Evolutionary conservation across 1,140 invertebrate genomes (phyloP).

Genomic region (Drosophila persimilis): DNA sequence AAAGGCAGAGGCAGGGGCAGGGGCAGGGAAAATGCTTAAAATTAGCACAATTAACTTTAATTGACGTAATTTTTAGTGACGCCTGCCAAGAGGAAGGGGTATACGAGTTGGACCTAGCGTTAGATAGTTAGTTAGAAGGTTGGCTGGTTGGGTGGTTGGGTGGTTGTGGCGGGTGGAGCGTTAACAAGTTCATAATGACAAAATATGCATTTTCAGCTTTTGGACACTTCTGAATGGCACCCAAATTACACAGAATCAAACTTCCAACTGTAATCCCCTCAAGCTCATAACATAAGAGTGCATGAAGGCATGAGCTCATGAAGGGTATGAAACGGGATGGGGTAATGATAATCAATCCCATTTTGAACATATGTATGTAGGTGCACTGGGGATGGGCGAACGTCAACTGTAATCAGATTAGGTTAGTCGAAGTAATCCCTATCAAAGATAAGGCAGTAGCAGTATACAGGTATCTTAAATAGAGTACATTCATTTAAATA

Average conservation of each 20-base stretch:
- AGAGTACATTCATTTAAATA: too few species aligned
- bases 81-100: conserved; percentile 2
- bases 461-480: too few species aligned
- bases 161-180: conserved; percentile 25
- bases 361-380: too few species aligned
- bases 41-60: conserved; percentile 79
- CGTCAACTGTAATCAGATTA: too few species aligned
- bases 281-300: not conserved
- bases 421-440: too few species aligned
- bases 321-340: not conserved
- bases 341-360: too few species aligned
- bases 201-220: conserved; percentile 70
- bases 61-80: conserved; percentile 74
- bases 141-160: conserved; percentile 13
- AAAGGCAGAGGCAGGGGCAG: not conserved
- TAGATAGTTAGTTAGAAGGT: conserved; percentile 6
- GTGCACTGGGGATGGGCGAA: too few species aligned
- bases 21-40: conserved; percentile 44
- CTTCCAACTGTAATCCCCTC: conserved; percentile 3
- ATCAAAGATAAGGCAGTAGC: too few species aligned
- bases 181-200: conserved; percentile 70
- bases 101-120: too few species aligned
- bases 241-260: conserved; percentile 41
- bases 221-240: conserved; percentile 64
- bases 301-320: too few species aligned